Evolutionary conservation across 2,888 invertebrate genomes (phyloP), one percentile per base, ranked within the genome.

Genomic region (Prenolepis imparis): DNA sequence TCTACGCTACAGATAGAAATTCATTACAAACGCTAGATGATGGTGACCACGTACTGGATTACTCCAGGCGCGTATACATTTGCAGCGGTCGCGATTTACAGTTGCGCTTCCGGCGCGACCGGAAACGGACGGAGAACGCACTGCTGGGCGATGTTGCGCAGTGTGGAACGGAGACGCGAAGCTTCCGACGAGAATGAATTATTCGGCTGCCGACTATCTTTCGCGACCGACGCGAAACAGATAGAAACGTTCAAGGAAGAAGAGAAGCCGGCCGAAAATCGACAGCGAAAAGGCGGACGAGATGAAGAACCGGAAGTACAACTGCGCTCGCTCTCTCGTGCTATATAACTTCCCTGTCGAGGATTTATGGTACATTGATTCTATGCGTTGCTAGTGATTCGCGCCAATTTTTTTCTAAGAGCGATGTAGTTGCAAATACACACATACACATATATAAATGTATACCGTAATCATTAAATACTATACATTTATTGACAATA

Each of bases 181-280:
- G 36, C 48, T 84, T 86, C 86, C 86, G 86, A 73, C 67, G 77
- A 86, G 85, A 85, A 85, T 86, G 82, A 86, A 86, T 86, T 85
- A 85, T 85, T 85, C 64, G 72, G 52, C 11, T n/a, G 72, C 55
- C 21, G 57, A 57, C 67, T 84, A 72, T 82, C 85, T 74, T 68
- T 52, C 44, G 74, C 61, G 18, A 59, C 24, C 77, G 64, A 78
- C 66, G n/a, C 63, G 44, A 44, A 81, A 70, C 59, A 84, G 74
- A 82, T 74, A 81, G 28, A 70, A 64, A 75, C 21, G 21, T 28
- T 48, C 74, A 36, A 39, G 41, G 41, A 84, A 78, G 73, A 66
- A 63, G 39, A 80, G 28, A 52, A 70, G 18, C 61, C 68, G 24
- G 59, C 5, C 9, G 41, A 59, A n/a, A 52, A 52, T 63, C 67